phyloP scores from a whole-genome alignment of 2,888 invertebrate genomes.

The Drosophila nr. fundita region DNA sequence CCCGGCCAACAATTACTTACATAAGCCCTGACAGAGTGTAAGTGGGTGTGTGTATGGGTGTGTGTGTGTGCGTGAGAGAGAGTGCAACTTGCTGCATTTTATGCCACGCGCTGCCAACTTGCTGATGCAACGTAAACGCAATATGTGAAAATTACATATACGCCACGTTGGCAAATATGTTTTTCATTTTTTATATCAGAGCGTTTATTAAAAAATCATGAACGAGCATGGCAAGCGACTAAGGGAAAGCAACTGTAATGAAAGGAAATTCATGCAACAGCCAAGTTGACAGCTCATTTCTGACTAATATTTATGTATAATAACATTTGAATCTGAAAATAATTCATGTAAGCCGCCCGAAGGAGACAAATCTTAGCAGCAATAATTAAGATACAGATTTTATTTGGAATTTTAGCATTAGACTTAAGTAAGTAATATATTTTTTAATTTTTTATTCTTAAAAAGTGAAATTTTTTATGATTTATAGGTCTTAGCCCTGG shows the following conservation, averaged over 20 bases:
- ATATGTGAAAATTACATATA: constrained; percentile 78
- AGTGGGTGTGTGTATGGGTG: neutral
- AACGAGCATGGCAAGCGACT: constrained; percentile 24
- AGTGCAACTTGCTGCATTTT: constrained; percentile 54
- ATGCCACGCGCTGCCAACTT: constrained; percentile 59
- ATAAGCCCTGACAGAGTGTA: constrained; percentile 58
- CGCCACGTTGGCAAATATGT: constrained; percentile 70
- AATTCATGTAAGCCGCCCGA: neutral
- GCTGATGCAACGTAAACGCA: constrained; percentile 75
- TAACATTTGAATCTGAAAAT: neutral
- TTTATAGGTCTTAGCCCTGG: neutral
- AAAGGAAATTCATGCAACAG: constrained; percentile 45
- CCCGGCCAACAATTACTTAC: constrained; percentile 49
- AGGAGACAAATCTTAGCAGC: neutral
- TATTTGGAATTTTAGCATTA: neutral
- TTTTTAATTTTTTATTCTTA: neutral
- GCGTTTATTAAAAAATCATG: constrained; percentile 68
- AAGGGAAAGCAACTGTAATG: constrained; percentile 39
- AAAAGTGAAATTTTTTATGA: neutral
- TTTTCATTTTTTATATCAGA: constrained; percentile 39
- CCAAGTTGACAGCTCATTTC: constrained; percentile 35
- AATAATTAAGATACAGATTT: neutral
- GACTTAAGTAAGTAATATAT: neutral
- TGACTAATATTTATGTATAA: constrained; percentile 22
- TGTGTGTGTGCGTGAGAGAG: constrained; percentile 25